Evolutionary conservation across 2,888 invertebrate genomes (phyloP), one percentile per base, ranked within the genome.

Genomic region (Troilus luridus): DNA sequence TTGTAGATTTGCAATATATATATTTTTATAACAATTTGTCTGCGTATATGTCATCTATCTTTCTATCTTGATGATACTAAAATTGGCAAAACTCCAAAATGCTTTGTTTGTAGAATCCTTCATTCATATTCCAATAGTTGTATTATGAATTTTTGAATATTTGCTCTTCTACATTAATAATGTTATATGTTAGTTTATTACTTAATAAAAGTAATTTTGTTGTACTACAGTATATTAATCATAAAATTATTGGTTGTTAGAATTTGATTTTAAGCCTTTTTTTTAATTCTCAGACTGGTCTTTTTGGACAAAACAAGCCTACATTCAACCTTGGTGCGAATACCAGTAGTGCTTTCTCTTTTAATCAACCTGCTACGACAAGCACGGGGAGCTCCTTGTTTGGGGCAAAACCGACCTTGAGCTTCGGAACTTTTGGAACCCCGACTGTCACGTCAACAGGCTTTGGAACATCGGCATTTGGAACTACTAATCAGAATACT

Each of bases 341-440:
- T 91, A 94, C 94, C 54, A 93, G 94, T 14, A 77, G 92, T 7
- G 92, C 91, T 19, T 93, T 93, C 89, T 88, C 91, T 7, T 93
- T 92, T 85, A 92, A 92, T 56, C 92, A 92, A 85, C 90, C 92
- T n/a, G 85, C 92, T 64, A 94, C 93, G 72, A 94, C 94, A 41
- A 93, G 94, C 88, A 93, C 93, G 24, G 93, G 91, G 93, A 93
- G 92, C 93, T 92, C 93, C 24, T 88, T 93, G 72, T 94, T 94
- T 92, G 94, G 94, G 56, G 91, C 93, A 92, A 94, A 95, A 92
- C 95, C 94, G 88, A 95, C 95, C 11, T 95, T 96, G 0, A 94
- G 95, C 0, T 96, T 96, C 93, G 96, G 96, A 19, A 93, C 92
- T 21, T 94, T 94, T 88, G 94, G 94, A 0, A 88, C 92, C 10